A percentile compares a stretch with the other conserved stretches of the same genome.
These are phyloP conservation scores for Emydura subglobosa DNA, from an alignment of 2,113 vertebrate genomes.

Conservation along the genomic window DNA sequence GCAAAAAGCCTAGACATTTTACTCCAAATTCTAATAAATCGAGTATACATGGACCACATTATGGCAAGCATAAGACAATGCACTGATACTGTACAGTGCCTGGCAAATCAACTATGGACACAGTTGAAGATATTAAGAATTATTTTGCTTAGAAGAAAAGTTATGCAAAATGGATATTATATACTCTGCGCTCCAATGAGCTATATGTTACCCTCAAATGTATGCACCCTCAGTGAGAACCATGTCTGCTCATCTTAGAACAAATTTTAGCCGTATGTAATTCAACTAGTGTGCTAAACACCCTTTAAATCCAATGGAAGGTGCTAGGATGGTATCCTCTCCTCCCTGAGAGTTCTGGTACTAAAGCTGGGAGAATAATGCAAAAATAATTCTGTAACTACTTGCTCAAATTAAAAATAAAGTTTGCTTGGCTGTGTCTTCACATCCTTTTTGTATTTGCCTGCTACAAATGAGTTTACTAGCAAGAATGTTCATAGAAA, in stretches of 20 bases:
- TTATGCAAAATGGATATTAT: background rate
- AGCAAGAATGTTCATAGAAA: background rate
- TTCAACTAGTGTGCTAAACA: no score
- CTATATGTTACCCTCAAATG: background rate
- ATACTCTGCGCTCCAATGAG: background rate
- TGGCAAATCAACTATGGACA: background rate
- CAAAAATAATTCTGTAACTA: background rate
- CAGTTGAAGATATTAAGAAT: background rate
- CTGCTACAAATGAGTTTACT: background rate
- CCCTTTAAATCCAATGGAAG: background rate
- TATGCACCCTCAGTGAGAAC: background rate
- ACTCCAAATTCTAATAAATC: background rate
- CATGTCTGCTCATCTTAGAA: background rate
- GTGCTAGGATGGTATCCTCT: background rate
- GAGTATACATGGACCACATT: background rate
- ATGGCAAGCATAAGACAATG: background rate
- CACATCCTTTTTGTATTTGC: background rate
- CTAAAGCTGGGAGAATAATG: background rate
- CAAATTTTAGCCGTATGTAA: background rate
- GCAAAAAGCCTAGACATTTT: background rate
- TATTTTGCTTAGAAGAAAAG: background rate
- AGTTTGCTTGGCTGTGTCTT: background rate
- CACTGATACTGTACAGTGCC: rapidly evolving
- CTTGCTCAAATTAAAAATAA: background rate
- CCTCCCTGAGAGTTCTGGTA: background rate